A percentile compares a stretch with the other conserved stretches of the same genome.
Conservation (phyloP, 2,888 invertebrate species). For the Melinaea menophilus region DNA sequence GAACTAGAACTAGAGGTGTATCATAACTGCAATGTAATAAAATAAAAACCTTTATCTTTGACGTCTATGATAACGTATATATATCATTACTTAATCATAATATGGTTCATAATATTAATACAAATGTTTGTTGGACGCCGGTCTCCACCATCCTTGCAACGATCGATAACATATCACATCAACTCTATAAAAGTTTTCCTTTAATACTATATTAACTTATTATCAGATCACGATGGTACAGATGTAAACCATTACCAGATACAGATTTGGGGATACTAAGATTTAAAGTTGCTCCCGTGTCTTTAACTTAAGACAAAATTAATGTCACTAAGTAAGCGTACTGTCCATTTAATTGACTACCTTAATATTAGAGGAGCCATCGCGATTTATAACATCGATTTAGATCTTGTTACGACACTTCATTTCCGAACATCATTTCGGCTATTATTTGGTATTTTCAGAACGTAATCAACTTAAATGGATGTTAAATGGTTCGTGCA, state of each 20-base stretch:
- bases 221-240: background rate
- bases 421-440: slow-evolving; percentile 27
- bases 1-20: no score
- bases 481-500: slow-evolving; percentile 9
- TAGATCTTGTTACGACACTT: slow-evolving; percentile 33
- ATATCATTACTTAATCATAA: no score
- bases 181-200: no score
- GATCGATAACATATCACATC: no score
- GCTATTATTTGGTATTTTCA: slow-evolving; percentile 22
- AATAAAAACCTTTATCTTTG: no score
- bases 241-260: background rate
- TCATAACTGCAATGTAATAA: no score
- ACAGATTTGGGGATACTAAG: background rate
- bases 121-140: no score
- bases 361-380: slow-evolving; percentile 39
- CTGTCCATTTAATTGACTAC: slow-evolving; percentile 36
- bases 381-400: slow-evolving; percentile 40
- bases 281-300: slow-evolving; percentile 22
- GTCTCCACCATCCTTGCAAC: no score
- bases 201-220: no score
- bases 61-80: no score
- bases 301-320: slow-evolving; percentile 33
- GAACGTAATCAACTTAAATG: slow-evolving; percentile 10
- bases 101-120: no score
- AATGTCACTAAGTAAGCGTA: slow-evolving; percentile 33